These are phyloP conservation scores for Sebastes steindachneri DNA, from an alignment of 2,797 vertebrate species.

Conservation along the genomic window DNA sequence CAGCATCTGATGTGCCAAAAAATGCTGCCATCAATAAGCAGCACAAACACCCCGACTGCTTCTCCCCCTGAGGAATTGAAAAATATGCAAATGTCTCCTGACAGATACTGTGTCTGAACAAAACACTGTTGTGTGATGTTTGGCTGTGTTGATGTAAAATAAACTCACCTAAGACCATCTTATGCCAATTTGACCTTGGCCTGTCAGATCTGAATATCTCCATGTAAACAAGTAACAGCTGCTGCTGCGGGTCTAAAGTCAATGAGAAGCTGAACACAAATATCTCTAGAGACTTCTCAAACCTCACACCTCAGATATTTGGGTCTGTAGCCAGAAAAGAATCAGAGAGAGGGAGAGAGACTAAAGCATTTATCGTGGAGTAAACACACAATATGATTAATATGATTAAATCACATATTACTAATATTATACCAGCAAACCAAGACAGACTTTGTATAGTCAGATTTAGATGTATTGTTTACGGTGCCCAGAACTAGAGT, in stretches of 20 bases:
- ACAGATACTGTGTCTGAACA: conserved; percentile 29
- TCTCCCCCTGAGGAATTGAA: background rate
- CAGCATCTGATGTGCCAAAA: conserved; percentile 48
- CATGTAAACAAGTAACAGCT: conserved; percentile 50
- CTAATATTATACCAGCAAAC: background rate
- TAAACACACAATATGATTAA: too few species aligned
- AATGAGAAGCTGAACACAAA: conserved; percentile 29
- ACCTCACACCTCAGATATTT: background rate
- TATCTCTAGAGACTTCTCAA: conserved; percentile 15
- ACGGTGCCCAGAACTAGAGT: background rate
- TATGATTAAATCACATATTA: background rate
- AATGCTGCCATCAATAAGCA: conserved; percentile 56
- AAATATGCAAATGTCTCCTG: conserved; percentile 37
- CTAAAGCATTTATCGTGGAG: background rate
- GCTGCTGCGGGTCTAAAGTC: conserved; percentile 29
- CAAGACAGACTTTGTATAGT: background rate
- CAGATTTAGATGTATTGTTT: too few species aligned
- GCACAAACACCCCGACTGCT: conserved; percentile 24
- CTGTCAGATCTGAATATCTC: conserved; percentile 35
- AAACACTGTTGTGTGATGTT: conserved; percentile 26
- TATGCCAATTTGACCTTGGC: conserved; percentile 42
- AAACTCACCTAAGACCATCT: conserved; percentile 22
- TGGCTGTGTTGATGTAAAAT: conserved; percentile 16
- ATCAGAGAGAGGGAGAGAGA: background rate
- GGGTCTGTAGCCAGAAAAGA: background rate